A percentile compares a stretch with the other conserved stretches of the same genome.
Evolutionary conservation across 2,113 vertebrate species (phyloP).

Genomic region (Barbus barbus): DNA sequence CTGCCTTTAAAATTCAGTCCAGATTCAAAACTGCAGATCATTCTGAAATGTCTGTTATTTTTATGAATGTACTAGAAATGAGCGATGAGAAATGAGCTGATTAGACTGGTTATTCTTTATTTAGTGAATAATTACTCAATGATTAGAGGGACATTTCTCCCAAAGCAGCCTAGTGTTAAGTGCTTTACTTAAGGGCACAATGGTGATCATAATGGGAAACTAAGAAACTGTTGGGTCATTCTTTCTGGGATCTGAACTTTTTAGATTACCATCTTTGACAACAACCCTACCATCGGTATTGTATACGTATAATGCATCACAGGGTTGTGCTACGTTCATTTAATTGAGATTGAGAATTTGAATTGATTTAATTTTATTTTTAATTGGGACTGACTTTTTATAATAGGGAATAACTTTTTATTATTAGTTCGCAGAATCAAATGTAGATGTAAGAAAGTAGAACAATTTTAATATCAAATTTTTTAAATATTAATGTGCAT

Average conservation of each 20-base stretch:
- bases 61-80: background rate
- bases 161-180: background rate
- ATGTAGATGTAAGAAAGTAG: background rate
- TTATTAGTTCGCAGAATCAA: no score
- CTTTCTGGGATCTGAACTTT: background rate
- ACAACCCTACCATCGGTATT: background rate
- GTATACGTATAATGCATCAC: no score
- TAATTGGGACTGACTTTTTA: no score
- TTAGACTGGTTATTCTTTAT: background rate
- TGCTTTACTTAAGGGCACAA: background rate
- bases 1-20: background rate
- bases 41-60: background rate
- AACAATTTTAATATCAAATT: no score
- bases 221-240: background rate
- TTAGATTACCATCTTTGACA: background rate
- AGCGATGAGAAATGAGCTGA: no score
- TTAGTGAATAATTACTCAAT: background rate
- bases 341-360: background rate
- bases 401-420: no score
- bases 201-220: background rate
- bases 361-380: background rate
- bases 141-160: background rate
- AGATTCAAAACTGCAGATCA: background rate
- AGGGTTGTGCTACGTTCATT: background rate
- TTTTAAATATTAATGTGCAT: no score